phyloP scores from a whole-genome alignment of 2,113 vertebrate species.

The Indicator indicator region DNA sequence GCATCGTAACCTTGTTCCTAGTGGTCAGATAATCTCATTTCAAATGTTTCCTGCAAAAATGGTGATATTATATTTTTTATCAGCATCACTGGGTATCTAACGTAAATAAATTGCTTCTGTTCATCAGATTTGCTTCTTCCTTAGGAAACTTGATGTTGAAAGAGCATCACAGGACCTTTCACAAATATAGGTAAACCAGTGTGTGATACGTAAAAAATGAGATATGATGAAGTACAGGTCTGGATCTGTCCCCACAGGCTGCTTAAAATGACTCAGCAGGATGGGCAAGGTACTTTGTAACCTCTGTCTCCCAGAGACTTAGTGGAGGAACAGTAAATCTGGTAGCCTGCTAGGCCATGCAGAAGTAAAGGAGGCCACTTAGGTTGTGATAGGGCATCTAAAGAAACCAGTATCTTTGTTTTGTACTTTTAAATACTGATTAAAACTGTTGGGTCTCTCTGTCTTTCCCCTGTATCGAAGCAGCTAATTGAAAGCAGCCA shows the following conservation, averaged over 20 bases:
- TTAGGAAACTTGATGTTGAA: not conserved
- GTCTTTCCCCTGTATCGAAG: not conserved
- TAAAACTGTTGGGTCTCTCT: not conserved
- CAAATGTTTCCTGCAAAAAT: not conserved
- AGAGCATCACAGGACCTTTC: not conserved
- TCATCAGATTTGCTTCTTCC: not conserved
- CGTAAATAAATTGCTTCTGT: not conserved
- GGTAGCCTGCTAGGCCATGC: not conserved
- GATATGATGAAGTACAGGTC: not conserved
- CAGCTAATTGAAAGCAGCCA: not conserved
- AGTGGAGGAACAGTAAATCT: not conserved
- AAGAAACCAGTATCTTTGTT: not conserved
- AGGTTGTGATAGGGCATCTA: too few species aligned
- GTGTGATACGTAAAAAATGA: not conserved
- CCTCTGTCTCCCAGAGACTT: not conserved
- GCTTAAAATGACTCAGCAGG: not conserved
- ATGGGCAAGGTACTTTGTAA: not conserved
- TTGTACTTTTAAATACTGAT: not conserved
- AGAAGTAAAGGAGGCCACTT: not conserved
- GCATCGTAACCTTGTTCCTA: not conserved
- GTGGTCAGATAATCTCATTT: not conserved
- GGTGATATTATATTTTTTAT: not conserved
- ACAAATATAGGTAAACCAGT: not conserved
- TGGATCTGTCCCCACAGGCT: accelerated
- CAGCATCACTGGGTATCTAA: not conserved